phyloP scores from a whole-genome alignment of 2,797 vertebrate genomes.

The Phrynocephalus guinanensis region DNA sequence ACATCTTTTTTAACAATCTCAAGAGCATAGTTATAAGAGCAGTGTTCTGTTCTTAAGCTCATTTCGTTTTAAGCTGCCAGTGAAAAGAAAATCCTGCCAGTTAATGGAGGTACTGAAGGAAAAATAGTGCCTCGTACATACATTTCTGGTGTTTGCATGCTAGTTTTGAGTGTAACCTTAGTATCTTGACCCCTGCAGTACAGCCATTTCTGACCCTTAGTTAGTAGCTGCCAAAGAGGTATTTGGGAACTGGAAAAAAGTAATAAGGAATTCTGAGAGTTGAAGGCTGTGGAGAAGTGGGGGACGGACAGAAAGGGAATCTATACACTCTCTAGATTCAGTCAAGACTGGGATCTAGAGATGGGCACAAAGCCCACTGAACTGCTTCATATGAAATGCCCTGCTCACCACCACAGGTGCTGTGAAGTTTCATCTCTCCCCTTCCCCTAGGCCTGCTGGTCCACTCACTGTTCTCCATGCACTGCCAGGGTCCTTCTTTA shows the following conservation, averaged over 20 bases:
- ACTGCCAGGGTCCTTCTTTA: no score
- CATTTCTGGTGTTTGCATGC: background rate
- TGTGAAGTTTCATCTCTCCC: no score
- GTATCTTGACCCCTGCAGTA: no score
- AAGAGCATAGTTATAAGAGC: conserved; percentile 2
- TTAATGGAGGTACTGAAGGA: background rate
- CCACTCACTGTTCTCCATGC: no score
- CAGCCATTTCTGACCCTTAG: background rate
- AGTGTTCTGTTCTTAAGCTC: conserved; percentile 15
- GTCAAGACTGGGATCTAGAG: no score
- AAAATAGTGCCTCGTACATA: background rate
- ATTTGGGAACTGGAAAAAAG: background rate
- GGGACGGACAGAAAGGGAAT: background rate
- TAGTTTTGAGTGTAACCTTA: background rate
- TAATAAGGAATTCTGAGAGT: background rate
- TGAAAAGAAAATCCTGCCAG: background rate
- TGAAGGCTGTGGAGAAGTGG: background rate
- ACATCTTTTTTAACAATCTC: background rate
- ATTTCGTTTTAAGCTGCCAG: background rate
- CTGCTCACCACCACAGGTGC: no score
- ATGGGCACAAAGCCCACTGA: no score
- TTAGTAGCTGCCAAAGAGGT: background rate
- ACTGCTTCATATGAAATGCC: no score
- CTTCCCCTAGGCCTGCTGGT: no score
- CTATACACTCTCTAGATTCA: no score